phyloP scores from a whole-genome alignment of 1,140 invertebrate species.

The Gerris buenoi region DNA sequence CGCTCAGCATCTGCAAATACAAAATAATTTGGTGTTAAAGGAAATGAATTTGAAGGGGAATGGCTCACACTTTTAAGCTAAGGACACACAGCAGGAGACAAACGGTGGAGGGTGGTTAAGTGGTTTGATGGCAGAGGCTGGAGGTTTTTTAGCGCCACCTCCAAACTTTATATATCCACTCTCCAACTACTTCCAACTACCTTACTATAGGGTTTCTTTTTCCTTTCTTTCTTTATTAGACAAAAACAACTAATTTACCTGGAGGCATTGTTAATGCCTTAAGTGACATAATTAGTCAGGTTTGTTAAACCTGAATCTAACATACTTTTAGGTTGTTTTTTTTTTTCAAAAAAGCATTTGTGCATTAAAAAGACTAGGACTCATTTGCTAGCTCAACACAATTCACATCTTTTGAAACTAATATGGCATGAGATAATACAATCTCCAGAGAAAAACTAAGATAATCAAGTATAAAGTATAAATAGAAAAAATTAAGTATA shows the following conservation, averaged over 20 bases:
- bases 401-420: too few species aligned
- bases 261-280: too few species aligned
- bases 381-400: background rate
- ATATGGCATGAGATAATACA: too few species aligned
- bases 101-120: too few species aligned
- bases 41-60: background rate
- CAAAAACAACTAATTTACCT: too few species aligned
- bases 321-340: background rate
- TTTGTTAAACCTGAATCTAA: too few species aligned
- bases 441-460: background rate
- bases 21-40: background rate
- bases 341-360: background rate
- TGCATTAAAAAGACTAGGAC: background rate
- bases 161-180: background rate
- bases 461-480: background rate
- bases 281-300: too few species aligned
- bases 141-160: too few species aligned
- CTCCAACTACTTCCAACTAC: background rate
- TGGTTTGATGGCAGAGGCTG: too few species aligned
- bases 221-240: too few species aligned
- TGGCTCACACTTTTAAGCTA: background rate
- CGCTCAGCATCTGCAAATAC: slow-evolving; percentile 18
- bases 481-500: background rate
- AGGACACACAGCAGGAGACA: too few species aligned
- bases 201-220: too few species aligned